phyloP scores from a whole-genome alignment of 2,797 vertebrate species.

The Eulemur mongoz region DNA sequence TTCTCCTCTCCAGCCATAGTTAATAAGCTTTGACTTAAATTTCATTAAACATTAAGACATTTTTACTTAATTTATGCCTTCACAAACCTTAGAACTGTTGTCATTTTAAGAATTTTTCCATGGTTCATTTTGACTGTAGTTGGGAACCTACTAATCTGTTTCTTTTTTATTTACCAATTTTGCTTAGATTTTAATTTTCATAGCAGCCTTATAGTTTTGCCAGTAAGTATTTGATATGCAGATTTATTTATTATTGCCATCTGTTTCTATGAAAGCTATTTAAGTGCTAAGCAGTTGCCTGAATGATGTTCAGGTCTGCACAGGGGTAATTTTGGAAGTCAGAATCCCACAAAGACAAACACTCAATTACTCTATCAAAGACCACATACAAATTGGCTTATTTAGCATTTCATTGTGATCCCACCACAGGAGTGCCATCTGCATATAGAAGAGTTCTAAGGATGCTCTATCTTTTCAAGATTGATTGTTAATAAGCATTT shows the following conservation, averaged over 20 bases:
- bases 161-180: background rate
- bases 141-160: background rate
- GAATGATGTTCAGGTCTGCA: slow-evolving; percentile 32
- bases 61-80: background rate
- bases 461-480: slow-evolving; percentile 28
- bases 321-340: slow-evolving; percentile 50
- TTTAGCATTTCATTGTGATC: slow-evolving; percentile 31
- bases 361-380: background rate
- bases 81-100: background rate
- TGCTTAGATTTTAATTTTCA: slow-evolving; percentile 46
- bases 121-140: background rate
- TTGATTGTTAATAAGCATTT: slow-evolving; percentile 42
- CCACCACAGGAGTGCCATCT: background rate
- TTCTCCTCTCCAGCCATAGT: background rate
- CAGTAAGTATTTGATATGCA: slow-evolving; percentile 37
- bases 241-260: slow-evolving; percentile 60
- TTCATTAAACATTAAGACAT: background rate
- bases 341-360: slow-evolving; percentile 37
- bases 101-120: background rate
- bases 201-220: slow-evolving; percentile 2
- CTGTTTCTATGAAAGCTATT: slow-evolving; percentile 52
- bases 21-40: background rate
- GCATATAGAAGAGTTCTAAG: background rate
- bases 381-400: slow-evolving; percentile 24
- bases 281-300: slow-evolving; percentile 45